Conservation (phyloP, 2,888 invertebrate species). For the Falcaria lacertinaria region DNA sequence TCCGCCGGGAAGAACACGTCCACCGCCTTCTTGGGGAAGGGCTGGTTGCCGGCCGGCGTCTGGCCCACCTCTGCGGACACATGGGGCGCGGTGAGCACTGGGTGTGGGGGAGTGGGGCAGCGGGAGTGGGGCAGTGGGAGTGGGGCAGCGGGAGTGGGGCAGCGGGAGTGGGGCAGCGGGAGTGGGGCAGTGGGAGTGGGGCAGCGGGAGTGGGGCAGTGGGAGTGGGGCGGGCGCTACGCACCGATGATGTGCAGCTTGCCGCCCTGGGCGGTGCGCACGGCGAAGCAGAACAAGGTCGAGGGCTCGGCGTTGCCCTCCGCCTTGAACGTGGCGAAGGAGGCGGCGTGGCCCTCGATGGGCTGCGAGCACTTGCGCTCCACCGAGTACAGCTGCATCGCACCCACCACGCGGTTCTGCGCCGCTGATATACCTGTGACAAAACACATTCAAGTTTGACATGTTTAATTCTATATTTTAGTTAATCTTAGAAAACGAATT, state of each 20-base stretch:
- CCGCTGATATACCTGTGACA: conserved; percentile 86
- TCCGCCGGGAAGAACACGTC: conserved; percentile 99
- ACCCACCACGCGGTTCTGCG: conserved; percentile 98
- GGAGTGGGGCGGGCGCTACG: conserved; percentile 16
- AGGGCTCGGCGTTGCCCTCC: conserved; percentile 94
- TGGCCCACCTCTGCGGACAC: conserved; percentile 91
- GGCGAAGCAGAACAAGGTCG: conserved; percentile 98
- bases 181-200: too few relatives aligned
- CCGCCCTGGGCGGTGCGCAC: conserved; percentile 95
- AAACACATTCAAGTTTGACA: too few relatives aligned
- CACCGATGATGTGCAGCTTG: conserved; percentile 95
- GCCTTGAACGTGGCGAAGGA: conserved; percentile 97
- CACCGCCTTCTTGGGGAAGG: conserved; percentile 98
- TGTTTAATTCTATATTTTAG: too few relatives aligned
- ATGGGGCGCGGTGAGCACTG: too few relatives aligned
- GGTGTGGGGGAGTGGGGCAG: too few relatives aligned
- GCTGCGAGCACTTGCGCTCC: conserved; percentile 98
- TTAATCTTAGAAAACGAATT: too few relatives aligned
- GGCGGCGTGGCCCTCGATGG: conserved; percentile 99
- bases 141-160: too few relatives aligned
- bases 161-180: too few relatives aligned
- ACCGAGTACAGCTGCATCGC: conserved; percentile 99
- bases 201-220: too few relatives aligned
- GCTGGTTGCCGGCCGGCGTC: conserved; percentile 95
- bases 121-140: too few relatives aligned